Percentiles rank a stretch among this genome's conserved stretches.
Conservation (phyloP, 1,140 invertebrate species). For the Coenobita brevimanus region DNA sequence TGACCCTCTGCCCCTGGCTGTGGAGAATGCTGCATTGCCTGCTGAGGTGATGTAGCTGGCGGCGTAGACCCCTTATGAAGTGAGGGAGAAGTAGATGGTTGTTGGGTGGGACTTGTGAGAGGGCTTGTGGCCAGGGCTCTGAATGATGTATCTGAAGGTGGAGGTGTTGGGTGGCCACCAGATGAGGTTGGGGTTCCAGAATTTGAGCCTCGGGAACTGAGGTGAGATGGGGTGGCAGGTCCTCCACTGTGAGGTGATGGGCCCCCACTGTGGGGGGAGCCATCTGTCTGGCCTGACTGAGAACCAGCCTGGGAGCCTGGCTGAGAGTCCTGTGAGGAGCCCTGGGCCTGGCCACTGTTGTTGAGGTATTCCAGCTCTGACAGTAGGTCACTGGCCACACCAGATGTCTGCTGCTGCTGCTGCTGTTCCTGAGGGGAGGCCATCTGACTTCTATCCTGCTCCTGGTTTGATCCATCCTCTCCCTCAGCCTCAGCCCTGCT, state of each 20-base stretch:
- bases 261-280: conserved; percentile 53
- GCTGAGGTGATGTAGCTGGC: conserved; percentile 47
- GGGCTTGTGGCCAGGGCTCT: conserved; percentile 68
- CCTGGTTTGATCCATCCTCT: conserved; percentile 44
- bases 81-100: conserved; percentile 29
- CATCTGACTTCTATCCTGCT: conserved; percentile 21
- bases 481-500: conserved; percentile 3
- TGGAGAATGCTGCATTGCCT: conserved; percentile 45
- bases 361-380: conserved; percentile 67
- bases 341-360: conserved; percentile 57
- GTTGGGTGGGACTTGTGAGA: conserved; percentile 56
- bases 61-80: conserved; percentile 57
- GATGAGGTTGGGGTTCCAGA: conserved; percentile 66
- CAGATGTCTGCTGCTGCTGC: conserved; percentile 50
- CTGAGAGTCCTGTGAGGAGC: conserved; percentile 30
- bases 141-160: conserved; percentile 68
- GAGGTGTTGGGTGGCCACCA: conserved; percentile 65
- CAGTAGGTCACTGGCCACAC: conserved; percentile 60
- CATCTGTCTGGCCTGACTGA: conserved; percentile 53
- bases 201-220: conserved; percentile 61
- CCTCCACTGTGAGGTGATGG: conserved; percentile 54
- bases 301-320: conserved; percentile 28
- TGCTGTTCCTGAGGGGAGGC: conserved; percentile 27
- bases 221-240: conserved; percentile 53
- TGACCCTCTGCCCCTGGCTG: conserved; percentile 18